Percentiles rank a stretch among this genome's conserved stretches.
Evolutionary conservation across 2,113 vertebrate genomes (phyloP).

Genomic region (Marmota monax): DNA sequence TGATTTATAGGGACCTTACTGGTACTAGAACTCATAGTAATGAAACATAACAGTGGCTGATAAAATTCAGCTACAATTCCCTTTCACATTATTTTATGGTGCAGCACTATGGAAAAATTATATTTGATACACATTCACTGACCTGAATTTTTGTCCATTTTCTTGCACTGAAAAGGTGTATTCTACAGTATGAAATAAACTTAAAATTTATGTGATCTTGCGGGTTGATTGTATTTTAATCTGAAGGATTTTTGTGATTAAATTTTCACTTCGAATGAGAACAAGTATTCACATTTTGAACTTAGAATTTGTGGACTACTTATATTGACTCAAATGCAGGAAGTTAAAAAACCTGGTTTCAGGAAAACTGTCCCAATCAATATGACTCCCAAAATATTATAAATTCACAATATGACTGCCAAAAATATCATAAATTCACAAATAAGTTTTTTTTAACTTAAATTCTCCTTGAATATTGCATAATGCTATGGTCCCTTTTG

Average conservation of each 20-base stretch:
- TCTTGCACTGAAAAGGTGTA: conserved; percentile 27
- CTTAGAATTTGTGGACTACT: neutral
- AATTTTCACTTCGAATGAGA: conserved; percentile 50
- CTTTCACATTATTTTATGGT: conserved; percentile 35
- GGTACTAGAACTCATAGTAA: neutral
- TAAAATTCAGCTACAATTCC: neutral
- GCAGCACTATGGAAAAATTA: neutral
- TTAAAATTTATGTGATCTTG: conserved; percentile 50
- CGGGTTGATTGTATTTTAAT: conserved; percentile 4
- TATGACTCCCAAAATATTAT: neutral
- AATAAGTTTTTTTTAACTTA: neutral
- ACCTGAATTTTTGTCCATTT: conserved; percentile 28
- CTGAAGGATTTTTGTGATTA: conserved; percentile 23
- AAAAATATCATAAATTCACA: neutral
- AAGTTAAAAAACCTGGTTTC: conserved; percentile 35
- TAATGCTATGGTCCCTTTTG: neutral
- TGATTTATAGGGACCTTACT: neutral
- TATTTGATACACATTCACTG: conserved; percentile 32
- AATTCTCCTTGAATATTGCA: neutral
- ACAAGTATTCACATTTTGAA: neutral
- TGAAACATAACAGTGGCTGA: neutral
- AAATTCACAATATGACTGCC: neutral
- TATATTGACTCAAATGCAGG: neutral
- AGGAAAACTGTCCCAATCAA: neutral
- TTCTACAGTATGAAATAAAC: neutral